Evolutionary conservation across 2,888 invertebrate species (phyloP).

Genomic region (Palloptera scutellata): DNA sequence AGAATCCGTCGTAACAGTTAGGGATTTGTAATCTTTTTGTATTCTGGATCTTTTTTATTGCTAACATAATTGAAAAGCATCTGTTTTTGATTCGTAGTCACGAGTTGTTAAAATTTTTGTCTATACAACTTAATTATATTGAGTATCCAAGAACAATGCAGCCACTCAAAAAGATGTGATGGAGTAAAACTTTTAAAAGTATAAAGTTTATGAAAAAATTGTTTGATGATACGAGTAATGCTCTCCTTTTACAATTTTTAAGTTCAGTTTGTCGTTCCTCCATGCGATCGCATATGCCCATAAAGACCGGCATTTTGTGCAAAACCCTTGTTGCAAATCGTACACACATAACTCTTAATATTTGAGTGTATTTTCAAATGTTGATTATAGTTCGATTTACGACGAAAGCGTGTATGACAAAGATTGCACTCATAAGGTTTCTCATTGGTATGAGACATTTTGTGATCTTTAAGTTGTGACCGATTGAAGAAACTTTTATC

Average conservation of each 20-base stretch:
- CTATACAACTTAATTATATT: too few relatives aligned
- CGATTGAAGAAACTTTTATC: conserved; percentile 52
- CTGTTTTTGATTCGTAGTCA: too few relatives aligned
- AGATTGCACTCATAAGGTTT: conserved; percentile 48
- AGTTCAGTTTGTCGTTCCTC: not conserved
- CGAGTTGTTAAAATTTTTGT: too few relatives aligned
- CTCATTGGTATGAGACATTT: conserved; percentile 47
- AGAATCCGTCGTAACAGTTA: too few relatives aligned
- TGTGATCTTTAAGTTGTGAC: conserved; percentile 53
- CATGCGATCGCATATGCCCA: conserved; percentile 39
- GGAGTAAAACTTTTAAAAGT: too few relatives aligned
- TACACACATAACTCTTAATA: conserved; percentile 38
- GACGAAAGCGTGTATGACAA: conserved; percentile 48
- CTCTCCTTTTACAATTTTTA: not conserved
- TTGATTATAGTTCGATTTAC: conserved; percentile 53
- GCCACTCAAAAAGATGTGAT: too few relatives aligned
- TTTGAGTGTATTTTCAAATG: conserved; percentile 48
- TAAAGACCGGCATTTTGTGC: conserved; percentile 39
- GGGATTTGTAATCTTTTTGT: too few relatives aligned
- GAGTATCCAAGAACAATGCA: too few relatives aligned
- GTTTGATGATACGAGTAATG: too few relatives aligned
- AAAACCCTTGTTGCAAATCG: conserved; percentile 39
- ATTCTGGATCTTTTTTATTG: too few relatives aligned
- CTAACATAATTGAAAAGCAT: too few relatives aligned
- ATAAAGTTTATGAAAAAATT: too few relatives aligned